Evolutionary conservation across 2,888 invertebrate genomes (phyloP).

Genomic region (Bugulina stolonifera): DNA sequence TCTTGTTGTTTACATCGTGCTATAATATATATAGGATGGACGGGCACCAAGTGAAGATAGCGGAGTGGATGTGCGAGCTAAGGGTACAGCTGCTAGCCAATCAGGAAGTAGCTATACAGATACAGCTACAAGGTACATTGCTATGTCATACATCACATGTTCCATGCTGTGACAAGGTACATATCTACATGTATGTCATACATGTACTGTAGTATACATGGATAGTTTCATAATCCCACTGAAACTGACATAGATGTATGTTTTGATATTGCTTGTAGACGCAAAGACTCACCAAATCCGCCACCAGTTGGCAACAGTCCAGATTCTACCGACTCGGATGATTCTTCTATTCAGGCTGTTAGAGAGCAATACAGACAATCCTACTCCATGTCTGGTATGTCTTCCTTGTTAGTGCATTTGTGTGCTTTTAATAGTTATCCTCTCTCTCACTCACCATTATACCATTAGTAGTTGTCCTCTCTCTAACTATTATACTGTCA

Average conservation of each 20-base stretch:
- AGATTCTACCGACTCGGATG: not conserved
- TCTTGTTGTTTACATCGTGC: too few relatives aligned
- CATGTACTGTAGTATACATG: too few relatives aligned
- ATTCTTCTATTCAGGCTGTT: not conserved
- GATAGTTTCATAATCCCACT: too few relatives aligned
- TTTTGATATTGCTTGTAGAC: too few relatives aligned
- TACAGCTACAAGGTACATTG: not conserved
- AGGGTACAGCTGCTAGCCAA: not conserved
- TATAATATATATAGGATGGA: conserved; percentile 2
- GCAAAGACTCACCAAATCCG: not conserved
- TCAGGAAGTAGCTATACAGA: conserved; percentile 14
- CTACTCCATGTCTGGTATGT: conserved; percentile 6
- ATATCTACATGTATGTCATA: too few relatives aligned
- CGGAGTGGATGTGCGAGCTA: conserved; percentile 71
- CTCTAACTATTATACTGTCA: not conserved
- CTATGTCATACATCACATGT: not conserved
- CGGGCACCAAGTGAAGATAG: conserved; percentile 89
- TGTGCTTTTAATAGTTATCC: not conserved
- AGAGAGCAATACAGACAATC: not conserved
- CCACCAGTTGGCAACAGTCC: not conserved
- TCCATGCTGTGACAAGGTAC: not conserved
- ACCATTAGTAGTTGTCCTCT: not conserved
- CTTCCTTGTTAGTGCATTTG: not conserved
- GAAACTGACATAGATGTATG: too few relatives aligned
- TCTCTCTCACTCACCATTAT: too few relatives aligned